phyloP scores from a whole-genome alignment of 2,888 invertebrate genomes.

The Microchrysa polita region DNA sequence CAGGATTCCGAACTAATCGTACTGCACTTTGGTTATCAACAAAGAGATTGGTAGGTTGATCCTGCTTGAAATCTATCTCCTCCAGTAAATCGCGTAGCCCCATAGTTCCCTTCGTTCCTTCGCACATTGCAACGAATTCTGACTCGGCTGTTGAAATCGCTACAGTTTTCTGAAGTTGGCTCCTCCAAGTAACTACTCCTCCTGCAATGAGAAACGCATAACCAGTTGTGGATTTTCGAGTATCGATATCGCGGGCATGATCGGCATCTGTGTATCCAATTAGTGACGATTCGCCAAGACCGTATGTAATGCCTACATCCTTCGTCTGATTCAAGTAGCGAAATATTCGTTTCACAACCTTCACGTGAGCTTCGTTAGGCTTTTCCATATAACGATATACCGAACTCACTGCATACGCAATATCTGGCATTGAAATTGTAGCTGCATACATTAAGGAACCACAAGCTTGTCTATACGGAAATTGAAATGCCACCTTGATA shows the following conservation, averaged over 20 bases:
- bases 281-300: background rate
- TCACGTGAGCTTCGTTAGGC: background rate
- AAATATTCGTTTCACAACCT: background rate
- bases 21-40: too few relatives aligned
- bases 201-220: background rate
- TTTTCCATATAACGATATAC: background rate
- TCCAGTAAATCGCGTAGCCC: too few relatives aligned
- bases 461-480: background rate
- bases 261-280: background rate
- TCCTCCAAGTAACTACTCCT: slow-evolving; percentile 12
- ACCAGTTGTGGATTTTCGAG: background rate
- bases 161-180: background rate
- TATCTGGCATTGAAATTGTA: background rate
- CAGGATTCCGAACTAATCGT: too few relatives aligned
- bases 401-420: background rate
- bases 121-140: background rate
- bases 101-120: background rate
- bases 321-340: background rate
- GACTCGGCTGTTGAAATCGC: background rate
- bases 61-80: too few relatives aligned
- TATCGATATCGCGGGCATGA: too few relatives aligned
- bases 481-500: too few relatives aligned
- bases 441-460: background rate
- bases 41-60: too few relatives aligned
- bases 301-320: background rate